Percentiles rank a stretch among this genome's conserved stretches.
These are phyloP conservation scores for Halocynthia aurantium DNA, from an alignment of 23 tunicate genomes.

Conservation along the genomic window DNA sequence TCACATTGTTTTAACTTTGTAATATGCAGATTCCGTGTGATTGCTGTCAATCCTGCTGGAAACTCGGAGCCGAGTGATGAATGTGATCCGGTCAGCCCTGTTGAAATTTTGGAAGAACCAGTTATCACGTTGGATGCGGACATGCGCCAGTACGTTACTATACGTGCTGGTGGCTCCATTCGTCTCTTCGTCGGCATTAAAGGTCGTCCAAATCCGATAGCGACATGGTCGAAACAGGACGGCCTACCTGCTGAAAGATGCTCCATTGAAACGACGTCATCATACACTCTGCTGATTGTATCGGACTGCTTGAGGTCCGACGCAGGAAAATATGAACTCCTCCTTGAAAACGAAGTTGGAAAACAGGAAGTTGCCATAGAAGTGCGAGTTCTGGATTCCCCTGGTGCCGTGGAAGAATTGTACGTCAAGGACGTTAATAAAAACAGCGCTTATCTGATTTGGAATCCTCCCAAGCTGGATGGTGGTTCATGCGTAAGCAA, in stretches of 20 bases:
- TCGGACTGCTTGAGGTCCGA: slow-evolving; percentile 65
- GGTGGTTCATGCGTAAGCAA: slow-evolving; percentile 77
- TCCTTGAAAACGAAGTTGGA: slow-evolving; percentile 42
- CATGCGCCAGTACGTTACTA: slow-evolving; percentile 8
- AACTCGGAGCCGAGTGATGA: slow-evolving; percentile 68
- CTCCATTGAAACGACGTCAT: slow-evolving; percentile 58
- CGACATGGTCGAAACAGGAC: slow-evolving; percentile 80
- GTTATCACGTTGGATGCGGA: slow-evolving; percentile 21
- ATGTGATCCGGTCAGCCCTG: slow-evolving; percentile 43
- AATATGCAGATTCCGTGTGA: slow-evolving; percentile 63
- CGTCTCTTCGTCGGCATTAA: slow-evolving; percentile 26
- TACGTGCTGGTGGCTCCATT: slow-evolving; percentile 32
- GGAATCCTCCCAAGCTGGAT: slow-evolving; percentile 78
- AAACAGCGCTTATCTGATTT: slow-evolving; percentile 34
- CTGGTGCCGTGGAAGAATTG: slow-evolving; percentile 66
- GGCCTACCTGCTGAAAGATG: slow-evolving; percentile 62
- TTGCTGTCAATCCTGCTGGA: slow-evolving; percentile 64
- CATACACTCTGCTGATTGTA: slow-evolving; percentile 67
- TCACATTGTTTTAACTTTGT: too few relatives aligned
- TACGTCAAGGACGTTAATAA: slow-evolving; percentile 43
- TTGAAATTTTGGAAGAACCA: slow-evolving; percentile 49
- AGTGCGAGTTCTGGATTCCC: slow-evolving; percentile 82
- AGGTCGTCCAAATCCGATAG: slow-evolving; percentile 77
- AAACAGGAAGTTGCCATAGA: slow-evolving; percentile 25
- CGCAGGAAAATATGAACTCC: slow-evolving; percentile 63